Evolutionary conservation across 2,113 vertebrate species (phyloP), one percentile per base, ranked within the genome.

Genomic region (Hystrix brachyura): DNA sequence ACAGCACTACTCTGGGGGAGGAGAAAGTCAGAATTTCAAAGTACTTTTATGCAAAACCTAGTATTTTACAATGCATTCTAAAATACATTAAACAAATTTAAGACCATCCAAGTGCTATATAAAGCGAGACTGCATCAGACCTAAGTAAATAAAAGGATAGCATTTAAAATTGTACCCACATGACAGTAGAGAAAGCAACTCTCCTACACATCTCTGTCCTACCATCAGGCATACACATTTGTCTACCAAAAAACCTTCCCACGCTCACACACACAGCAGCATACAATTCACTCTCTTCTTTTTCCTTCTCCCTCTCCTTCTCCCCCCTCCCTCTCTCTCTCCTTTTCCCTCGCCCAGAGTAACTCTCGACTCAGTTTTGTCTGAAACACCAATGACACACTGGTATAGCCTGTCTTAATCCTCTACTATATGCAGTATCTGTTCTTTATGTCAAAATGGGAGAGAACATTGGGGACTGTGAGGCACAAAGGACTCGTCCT

Each of bases 281-380:
- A 87, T 51, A 21, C 11, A 92, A 81, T 78, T 38, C 89, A 17
- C 29, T 46, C 46, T 76, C 25, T 48, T 87, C 15, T 23, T 34
- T 34, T 4, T 2, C 80, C 69, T 32, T 4, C 62, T 67, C 34
- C 23, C 43, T 23, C 11, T 2, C 2, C 87, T 69, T 34, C 10
- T 59, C n/a, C 29, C 11, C 72, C 64, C 38, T 5, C 25, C 32
- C 87, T 71, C 23, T 11, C 69, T 4, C 53, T 19, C 81, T 71
- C 27, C 2, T 48, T 29, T 32, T 55, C 11, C 57, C 64, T 82
- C 43, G 60, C 69, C 55, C 72, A 87, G 64, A 79, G 78, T 71
- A 90, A 89, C 76, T 90, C 79, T 89, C 88, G 55, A 38, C 34
- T 95, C 48, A 32, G 71, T 86, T 96, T 79, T 96, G 55, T 88